Evolutionary conservation across 2,888 invertebrate species (phyloP), one percentile per base, ranked within the genome.

Genomic region (Lasioglossum figueresi): DNA sequence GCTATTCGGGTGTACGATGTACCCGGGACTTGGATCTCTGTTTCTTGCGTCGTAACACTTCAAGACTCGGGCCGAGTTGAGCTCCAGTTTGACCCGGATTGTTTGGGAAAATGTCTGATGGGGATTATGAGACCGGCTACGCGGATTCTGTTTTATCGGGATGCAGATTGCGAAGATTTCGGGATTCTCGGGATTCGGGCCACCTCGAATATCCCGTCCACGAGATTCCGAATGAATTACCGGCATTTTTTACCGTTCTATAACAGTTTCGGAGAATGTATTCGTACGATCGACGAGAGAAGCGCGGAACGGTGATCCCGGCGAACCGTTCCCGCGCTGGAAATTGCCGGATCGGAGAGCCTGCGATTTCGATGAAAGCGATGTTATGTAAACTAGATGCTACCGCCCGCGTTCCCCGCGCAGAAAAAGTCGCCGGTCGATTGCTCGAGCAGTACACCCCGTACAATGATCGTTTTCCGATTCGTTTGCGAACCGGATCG

Each of bases 401-500:
- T 40, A 16, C 43, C 43, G 5, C 48, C 40, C 66, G 78, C 14
- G 31, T 79, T 12, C 73, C 34, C 68, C 37, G 66, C 37, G 16
- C 8, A 19, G 77, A 56, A 68, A 74, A 45, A 71, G 40, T 76
- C 48, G 75, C 31, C 27, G 75, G 48, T 81, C 71, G 31, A 31
- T 16, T 43, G 43, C 63, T 66, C 72, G 72, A 52, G 23, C 45
- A 16, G 59, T 27, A 31, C 59, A 31, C 79, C 37, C 52, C 66
- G 66, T 59, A 68, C 79, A 79, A 86, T 73, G 68, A 75, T 87
- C 72, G 84, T 84, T 88, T 88, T 82, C 80, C 84, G 76, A 81
- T 82, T 82, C 81, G 87, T 66, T 79, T 72, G 79, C 77, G 82
- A 80, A 37, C 71, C 56, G 76, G 84, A 87, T 84, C 82, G 63